phyloP scores from a whole-genome alignment of 2,113 vertebrate species.

The Cephalopholis sonnerati region DNA sequence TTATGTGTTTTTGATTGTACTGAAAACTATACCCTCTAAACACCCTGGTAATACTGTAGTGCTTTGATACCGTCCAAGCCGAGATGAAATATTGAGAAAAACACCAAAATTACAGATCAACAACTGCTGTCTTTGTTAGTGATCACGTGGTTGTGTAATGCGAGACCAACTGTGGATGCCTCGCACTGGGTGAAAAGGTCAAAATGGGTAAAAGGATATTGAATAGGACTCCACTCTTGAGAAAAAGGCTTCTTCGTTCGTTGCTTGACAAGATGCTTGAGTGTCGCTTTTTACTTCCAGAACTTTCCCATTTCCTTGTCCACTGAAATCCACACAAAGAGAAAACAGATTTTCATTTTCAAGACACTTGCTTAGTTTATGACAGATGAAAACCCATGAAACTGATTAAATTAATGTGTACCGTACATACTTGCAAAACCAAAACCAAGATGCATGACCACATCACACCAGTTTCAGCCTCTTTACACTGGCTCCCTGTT shows the following conservation, averaged over 20 bases:
- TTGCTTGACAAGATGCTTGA: constrained; percentile 85
- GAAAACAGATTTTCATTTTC: background rate
- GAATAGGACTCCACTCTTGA: constrained; percentile 93
- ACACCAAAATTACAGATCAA: background rate
- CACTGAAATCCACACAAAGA: constrained; percentile 66
- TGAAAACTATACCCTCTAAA: no score
- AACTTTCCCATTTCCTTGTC: constrained; percentile 55
- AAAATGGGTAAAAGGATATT: constrained; percentile 91
- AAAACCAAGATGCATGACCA: no score
- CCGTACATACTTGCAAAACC: background rate
- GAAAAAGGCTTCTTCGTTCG: constrained; percentile 94
- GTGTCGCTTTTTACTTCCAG: constrained; percentile 65
- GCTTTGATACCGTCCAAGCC: no score
- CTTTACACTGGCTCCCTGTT: no score
- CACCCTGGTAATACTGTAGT: no score
- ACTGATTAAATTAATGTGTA: background rate
- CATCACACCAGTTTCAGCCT: no score
- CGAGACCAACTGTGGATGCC: background rate
- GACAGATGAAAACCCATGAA: background rate
- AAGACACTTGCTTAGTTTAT: background rate
- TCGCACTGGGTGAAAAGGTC: background rate
- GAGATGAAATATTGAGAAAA: no score
- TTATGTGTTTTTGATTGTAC: no score
- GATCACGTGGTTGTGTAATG: background rate
- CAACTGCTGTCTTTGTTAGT: background rate